Evolutionary conservation across 2,888 invertebrate genomes (phyloP).

Genomic region (Myopa tessellatipennis): DNA sequence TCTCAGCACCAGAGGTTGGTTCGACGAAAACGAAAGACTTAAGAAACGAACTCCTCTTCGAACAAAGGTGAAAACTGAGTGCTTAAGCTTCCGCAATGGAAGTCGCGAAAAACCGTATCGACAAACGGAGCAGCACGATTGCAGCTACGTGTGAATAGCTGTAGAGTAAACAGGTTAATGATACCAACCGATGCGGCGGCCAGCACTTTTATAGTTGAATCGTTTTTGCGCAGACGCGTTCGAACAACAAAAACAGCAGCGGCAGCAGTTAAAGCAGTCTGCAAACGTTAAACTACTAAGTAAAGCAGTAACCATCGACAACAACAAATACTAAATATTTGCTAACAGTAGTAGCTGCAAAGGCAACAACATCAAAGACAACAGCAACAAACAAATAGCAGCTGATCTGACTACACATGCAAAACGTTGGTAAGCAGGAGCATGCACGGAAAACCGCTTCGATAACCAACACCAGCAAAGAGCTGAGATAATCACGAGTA

Average conservation of each 20-base stretch:
- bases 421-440: constrained; percentile 21
- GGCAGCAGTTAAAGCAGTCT: constrained; percentile 4
- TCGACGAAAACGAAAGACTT: constrained; percentile 53
- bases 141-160: constrained; percentile 56
- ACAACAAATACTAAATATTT: not conserved
- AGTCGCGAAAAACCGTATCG: constrained; percentile 49
- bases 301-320: constrained; percentile 19
- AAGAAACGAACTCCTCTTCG: constrained; percentile 48
- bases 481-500: constrained; percentile 13
- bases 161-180: constrained; percentile 68
- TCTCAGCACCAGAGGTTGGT: not conserved
- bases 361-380: constrained; percentile 19
- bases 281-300: too few relatives aligned
- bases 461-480: not conserved
- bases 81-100: constrained; percentile 52
- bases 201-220: constrained; percentile 66
- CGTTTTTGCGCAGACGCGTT: constrained; percentile 43
- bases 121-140: constrained; percentile 37
- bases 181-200: constrained; percentile 62
- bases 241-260: constrained; percentile 23
- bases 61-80: constrained; percentile 32
- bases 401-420: constrained; percentile 26
- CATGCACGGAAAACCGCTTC: constrained; percentile 31
- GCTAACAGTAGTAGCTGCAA: constrained; percentile 19
- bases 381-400: not conserved